These are phyloP conservation scores for Clanis bilineata DNA, from an alignment of 2,888 invertebrate genomes.

Conservation along the genomic window DNA sequence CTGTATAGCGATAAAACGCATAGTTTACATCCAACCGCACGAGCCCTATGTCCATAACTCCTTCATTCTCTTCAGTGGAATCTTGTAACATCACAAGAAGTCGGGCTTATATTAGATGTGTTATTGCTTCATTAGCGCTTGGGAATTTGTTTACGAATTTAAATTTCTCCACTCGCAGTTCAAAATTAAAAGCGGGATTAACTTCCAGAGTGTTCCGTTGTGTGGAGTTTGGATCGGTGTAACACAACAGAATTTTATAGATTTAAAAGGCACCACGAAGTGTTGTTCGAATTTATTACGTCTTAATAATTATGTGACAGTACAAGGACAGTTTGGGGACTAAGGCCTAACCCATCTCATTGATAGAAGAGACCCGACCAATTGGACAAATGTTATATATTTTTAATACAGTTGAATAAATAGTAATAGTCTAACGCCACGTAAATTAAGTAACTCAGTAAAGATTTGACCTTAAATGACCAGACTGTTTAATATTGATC, in stretches of 20 bases:
- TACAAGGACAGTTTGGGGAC: too few relatives aligned
- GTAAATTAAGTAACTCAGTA: neutral
- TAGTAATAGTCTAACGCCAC: neutral
- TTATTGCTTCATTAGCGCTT: conserved; percentile 11
- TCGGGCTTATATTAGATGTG: neutral
- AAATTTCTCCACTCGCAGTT: conserved; percentile 3
- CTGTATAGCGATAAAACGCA: conserved; percentile 9
- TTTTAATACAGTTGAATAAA: too few relatives aligned
- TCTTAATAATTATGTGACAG: too few relatives aligned
- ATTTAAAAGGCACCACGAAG: neutral
- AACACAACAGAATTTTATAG: neutral
- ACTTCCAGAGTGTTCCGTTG: neutral
- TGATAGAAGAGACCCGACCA: too few relatives aligned
- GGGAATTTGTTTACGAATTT: conserved; percentile 6
- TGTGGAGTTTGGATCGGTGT: neutral
- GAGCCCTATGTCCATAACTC: conserved; percentile 3
- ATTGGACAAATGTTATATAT: too few relatives aligned
- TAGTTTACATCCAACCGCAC: neutral
- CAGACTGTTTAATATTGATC: neutral
- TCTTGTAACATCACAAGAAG: conserved; percentile 11
- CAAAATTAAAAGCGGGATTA: conserved; percentile 4
- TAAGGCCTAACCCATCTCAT: too few relatives aligned
- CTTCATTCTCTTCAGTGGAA: neutral
- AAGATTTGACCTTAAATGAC: neutral
- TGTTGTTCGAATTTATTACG: neutral